These are phyloP conservation scores for Scaptomyza tumidula DNA, from an alignment of 2,888 invertebrate genomes.

Conservation along the genomic window DNA sequence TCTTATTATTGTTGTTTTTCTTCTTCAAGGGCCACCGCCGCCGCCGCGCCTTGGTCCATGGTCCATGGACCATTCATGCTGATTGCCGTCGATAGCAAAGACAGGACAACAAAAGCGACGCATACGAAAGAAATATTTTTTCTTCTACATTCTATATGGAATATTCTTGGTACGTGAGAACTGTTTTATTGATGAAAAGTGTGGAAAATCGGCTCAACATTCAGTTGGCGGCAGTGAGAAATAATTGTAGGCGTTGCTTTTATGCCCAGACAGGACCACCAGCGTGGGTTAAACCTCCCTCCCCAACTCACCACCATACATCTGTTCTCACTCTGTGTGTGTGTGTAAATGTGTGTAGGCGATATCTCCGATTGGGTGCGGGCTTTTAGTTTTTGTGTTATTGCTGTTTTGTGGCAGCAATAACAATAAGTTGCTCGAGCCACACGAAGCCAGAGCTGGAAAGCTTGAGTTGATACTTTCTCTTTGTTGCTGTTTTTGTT, in stretches of 20 bases:
- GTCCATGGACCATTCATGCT: slow-evolving; percentile 73
- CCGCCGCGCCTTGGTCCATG: slow-evolving; percentile 22
- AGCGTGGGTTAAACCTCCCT: slow-evolving; percentile 25
- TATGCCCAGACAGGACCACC: slow-evolving; percentile 47
- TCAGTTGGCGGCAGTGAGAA: slow-evolving; percentile 11
- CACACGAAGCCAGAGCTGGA: slow-evolving; percentile 27
- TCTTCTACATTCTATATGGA: background rate
- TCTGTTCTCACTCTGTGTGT: background rate
- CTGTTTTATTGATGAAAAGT: slow-evolving; percentile 64
- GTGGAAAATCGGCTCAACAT: slow-evolving; percentile 48
- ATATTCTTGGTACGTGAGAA: slow-evolving; percentile 62
- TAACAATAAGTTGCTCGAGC: slow-evolving; percentile 52
- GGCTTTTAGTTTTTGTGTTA: slow-evolving; percentile 7
- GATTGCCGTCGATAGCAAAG: slow-evolving; percentile 70
- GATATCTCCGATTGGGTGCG: slow-evolving; percentile 45
- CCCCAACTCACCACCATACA: background rate
- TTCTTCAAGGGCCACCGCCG: slow-evolving; percentile 58
- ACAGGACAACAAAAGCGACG: slow-evolving; percentile 41
- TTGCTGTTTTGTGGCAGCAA: slow-evolving; percentile 32
- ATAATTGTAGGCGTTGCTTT: slow-evolving; percentile 48
- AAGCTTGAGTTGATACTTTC: slow-evolving; percentile 69
- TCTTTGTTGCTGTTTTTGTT: slow-evolving; percentile 63
- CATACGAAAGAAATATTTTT: slow-evolving; percentile 26
- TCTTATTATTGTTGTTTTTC: slow-evolving; percentile 26
- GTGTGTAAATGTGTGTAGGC: slow-evolving; percentile 28